A percentile compares a stretch with the other conserved stretches of the same genome.
Conservation (phyloP, 2,797 vertebrate genomes). For the Spizella passerina region DNA sequence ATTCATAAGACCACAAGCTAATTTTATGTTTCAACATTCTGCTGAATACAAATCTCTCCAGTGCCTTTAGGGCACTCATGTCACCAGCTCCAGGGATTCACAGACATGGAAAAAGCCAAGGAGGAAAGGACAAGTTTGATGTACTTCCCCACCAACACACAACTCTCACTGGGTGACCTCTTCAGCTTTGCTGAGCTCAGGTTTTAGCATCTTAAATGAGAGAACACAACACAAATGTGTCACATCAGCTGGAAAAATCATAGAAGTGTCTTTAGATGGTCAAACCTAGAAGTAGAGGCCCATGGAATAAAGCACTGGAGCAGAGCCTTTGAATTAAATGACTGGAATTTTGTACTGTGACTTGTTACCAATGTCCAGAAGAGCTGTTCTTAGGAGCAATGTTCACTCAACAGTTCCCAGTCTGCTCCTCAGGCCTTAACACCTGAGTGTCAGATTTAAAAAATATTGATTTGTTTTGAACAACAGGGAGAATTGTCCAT, state of each 20-base stretch:
- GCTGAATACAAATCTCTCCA: neutral
- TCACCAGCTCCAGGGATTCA: neutral
- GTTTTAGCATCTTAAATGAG: neutral
- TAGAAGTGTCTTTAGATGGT: neutral
- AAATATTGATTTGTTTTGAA: neutral
- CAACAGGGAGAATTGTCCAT: neutral
- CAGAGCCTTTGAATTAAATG: neutral
- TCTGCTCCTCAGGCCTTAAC: neutral
- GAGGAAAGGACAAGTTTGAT: neutral
- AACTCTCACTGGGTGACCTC: neutral
- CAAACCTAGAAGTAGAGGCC: neutral
- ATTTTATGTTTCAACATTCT: neutral
- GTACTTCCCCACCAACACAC: neutral
- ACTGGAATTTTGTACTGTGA: neutral
- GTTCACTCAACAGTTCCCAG: neutral
- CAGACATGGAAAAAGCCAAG: neutral
- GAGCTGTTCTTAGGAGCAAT: neutral
- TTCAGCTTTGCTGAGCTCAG: neutral
- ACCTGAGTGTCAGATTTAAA: neutral
- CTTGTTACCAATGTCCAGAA: neutral
- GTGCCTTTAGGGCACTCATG: neutral
- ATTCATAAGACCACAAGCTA: neutral
- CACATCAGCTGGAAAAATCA: neutral
- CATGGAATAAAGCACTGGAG: neutral
- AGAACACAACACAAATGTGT: neutral